These are phyloP conservation scores for Silvanus unidentatus DNA, from an alignment of 2,888 invertebrate species.

Conservation along the genomic window DNA sequence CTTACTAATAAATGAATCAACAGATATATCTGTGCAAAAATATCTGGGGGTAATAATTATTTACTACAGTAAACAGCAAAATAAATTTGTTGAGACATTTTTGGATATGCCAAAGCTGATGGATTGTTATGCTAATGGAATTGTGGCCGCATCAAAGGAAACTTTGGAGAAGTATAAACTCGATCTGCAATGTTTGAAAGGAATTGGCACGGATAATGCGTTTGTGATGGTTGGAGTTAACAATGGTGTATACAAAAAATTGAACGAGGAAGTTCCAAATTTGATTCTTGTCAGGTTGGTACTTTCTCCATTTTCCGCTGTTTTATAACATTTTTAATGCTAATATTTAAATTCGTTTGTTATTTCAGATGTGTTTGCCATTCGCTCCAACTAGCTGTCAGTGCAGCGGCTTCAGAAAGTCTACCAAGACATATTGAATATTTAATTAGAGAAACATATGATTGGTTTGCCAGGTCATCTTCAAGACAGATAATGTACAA, in stretches of 20 bases:
- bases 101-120: conserved; percentile 18
- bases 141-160: conserved; percentile 14
- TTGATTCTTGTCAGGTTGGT: conserved; percentile 13
- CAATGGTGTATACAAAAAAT: conserved; percentile 32
- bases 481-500: conserved; percentile 20
- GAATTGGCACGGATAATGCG: conserved; percentile 39
- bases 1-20: conserved; percentile 23
- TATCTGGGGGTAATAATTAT: conserved; percentile 20
- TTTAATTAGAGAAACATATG: conserved; percentile 26
- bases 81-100: conserved; percentile 22
- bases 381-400: conserved; percentile 33
- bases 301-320: conserved; percentile 2
- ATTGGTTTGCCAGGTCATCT: conserved; percentile 29
- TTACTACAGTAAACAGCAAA: conserved; percentile 17
- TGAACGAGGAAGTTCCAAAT: conserved; percentile 30
- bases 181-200: conserved; percentile 19
- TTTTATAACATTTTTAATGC: no score
- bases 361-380: conserved; percentile 32
- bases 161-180: neutral
- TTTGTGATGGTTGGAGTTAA: conserved; percentile 37
- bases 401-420: conserved; percentile 26
- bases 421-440: conserved; percentile 28
- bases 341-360: conserved; percentile 13
- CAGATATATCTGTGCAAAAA: conserved; percentile 20
- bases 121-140: conserved; percentile 18